These are phyloP conservation scores for Zoroaster sp. DNA, from an alignment of 53 echinoderm and acorn worm species.

Conservation along the genomic window DNA sequence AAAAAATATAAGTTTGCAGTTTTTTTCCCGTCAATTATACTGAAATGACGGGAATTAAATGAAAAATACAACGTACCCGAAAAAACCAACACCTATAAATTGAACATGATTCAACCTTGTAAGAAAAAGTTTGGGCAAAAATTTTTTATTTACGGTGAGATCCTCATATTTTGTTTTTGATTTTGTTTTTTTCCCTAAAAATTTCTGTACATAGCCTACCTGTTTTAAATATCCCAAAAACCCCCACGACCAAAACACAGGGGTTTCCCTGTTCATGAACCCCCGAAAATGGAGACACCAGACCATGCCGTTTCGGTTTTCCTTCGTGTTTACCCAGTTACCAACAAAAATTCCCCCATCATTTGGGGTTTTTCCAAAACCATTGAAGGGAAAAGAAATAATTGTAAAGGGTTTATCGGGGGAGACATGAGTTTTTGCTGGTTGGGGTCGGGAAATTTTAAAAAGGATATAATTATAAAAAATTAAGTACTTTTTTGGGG, in stretches of 20 bases:
- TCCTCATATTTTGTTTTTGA: too few relatives aligned
- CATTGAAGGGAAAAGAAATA: background rate
- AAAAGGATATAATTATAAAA: too few relatives aligned
- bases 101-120: too few relatives aligned
- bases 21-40: background rate
- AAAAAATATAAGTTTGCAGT: background rate
- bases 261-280: constrained; percentile 27
- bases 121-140: too few relatives aligned
- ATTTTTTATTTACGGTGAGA: too few relatives aligned
- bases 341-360: constrained; percentile 49
- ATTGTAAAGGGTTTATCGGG: background rate
- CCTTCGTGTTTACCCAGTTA: constrained; percentile 50
- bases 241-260: constrained; percentile 54
- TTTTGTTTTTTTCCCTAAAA: too few relatives aligned
- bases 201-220: background rate
- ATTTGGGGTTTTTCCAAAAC: constrained; percentile 33
- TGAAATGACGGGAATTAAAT: too few relatives aligned
- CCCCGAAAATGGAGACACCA: constrained; percentile 49
- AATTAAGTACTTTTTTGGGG: too few relatives aligned
- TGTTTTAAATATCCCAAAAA: constrained; percentile 47
- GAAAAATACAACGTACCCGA: background rate
- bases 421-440: background rate
- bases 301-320: constrained; percentile 53
- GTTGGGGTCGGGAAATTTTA: too few relatives aligned
- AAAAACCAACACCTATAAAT: too few relatives aligned